These are phyloP conservation scores for Copsychus sechellarum DNA, from an alignment of 2,113 vertebrate species.

Conservation along the genomic window DNA sequence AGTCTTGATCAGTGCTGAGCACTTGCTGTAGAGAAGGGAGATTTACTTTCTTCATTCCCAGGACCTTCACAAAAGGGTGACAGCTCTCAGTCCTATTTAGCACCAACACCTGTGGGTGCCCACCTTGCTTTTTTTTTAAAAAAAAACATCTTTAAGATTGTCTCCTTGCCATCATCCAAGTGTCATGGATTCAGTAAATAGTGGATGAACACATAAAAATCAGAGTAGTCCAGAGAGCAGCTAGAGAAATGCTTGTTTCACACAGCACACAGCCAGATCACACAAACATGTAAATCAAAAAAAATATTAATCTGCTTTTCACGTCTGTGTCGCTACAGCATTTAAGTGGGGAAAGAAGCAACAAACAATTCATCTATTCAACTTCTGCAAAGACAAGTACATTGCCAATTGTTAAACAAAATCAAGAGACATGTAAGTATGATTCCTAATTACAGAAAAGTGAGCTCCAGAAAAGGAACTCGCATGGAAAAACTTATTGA, in stretches of 20 bases:
- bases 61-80: background rate
- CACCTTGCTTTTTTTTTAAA: too few relatives aligned
- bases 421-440: background rate
- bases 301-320: background rate
- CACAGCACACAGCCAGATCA: background rate
- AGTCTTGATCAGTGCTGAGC: background rate
- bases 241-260: background rate
- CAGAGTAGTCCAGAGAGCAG: background rate
- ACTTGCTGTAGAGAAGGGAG: background rate
- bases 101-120: background rate
- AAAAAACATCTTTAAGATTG: background rate
- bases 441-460: background rate
- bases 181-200: accelerated
- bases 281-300: background rate
- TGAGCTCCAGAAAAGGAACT: background rate
- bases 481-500: background rate
- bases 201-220: background rate
- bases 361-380: background rate
- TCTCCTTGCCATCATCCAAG: background rate
- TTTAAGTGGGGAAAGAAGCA: background rate
- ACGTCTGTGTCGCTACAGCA: accelerated
- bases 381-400: background rate
- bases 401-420: background rate
- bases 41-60: background rate
- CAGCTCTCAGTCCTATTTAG: background rate